These are phyloP conservation scores for Cremastinae sp. DNA, from an alignment of 2,888 invertebrate species.

Conservation along the genomic window DNA sequence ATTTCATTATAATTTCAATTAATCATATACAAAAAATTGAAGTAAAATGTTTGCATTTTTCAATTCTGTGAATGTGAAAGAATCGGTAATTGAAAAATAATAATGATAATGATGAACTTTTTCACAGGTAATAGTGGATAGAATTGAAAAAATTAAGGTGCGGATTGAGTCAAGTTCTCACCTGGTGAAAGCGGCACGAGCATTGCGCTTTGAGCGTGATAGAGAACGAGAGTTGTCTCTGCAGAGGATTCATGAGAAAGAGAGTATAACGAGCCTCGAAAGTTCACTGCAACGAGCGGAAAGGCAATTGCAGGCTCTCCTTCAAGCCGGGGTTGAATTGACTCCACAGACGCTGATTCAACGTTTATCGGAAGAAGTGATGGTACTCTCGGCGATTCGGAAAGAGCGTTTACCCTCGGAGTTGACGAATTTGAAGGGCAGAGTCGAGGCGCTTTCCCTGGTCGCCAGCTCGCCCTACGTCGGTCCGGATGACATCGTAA, in stretches of 20 bases:
- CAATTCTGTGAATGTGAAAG: background rate
- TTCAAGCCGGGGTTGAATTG: constrained; percentile 82
- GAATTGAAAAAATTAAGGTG: constrained; percentile 73
- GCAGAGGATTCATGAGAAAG: constrained; percentile 83
- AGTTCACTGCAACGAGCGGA: constrained; percentile 83
- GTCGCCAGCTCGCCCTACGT: constrained; percentile 70
- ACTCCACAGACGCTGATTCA: constrained; percentile 86
- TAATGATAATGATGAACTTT: background rate
- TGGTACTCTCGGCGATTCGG: constrained; percentile 82
- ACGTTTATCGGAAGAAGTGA: constrained; percentile 88
- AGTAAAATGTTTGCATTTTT: no score
- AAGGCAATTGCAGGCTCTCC: constrained; percentile 84
- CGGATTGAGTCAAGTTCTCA: constrained; percentile 70
- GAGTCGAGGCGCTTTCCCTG: constrained; percentile 85
- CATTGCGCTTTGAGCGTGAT: constrained; percentile 83
- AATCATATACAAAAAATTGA: no score
- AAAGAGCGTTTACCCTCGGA: constrained; percentile 91
- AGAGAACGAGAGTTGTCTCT: constrained; percentile 82
- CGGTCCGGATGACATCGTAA: constrained; percentile 72
- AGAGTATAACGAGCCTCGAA: constrained; percentile 68
- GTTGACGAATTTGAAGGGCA: constrained; percentile 83
- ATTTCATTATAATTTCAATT: no score
- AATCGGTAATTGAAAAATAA: background rate
- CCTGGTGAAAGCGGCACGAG: constrained; percentile 77
- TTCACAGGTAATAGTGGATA: constrained; percentile 67